Base-by-base conservation (phyloP, 64 coral and sea anemone species). In the Hydrozoanthus tunicans region DNA sequence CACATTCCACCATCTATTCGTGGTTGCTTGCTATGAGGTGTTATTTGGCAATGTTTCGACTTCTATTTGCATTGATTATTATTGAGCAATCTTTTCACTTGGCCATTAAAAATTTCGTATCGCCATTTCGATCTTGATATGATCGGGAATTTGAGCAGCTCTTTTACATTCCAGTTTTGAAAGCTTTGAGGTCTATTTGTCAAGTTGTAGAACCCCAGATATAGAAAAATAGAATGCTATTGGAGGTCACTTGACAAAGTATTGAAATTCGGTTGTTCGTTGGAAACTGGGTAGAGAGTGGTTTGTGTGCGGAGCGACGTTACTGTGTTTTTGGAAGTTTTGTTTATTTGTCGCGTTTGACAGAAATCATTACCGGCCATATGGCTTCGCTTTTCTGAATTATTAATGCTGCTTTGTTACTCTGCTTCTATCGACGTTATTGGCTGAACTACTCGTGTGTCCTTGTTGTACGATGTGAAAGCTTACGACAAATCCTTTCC, bases 391-490 rank as follows among this genome's bases (percentile, higher is more conserved):
- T 56, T 54, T 74, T 74, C 59, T 88, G 83, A 88, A 88, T 88
- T 88, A 88, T 88, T 88, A 59, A 88, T 88, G 84, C 24, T 54
- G 84, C 84, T 88, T 88, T 88, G 84, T 88, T 88, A 59, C 84
- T 3, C 32, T 75, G 4, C 55, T 61, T 55, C 56, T 72, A 56
- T 70, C 70, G 9, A 88, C 74, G 56, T 88, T 75, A 88, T 88
- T 88, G 84, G 84, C 84, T 75, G 74, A 83, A 83, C 7, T 66
- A 53, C 17, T 58, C 7, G 69, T 11, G 14, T 15, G 23, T 67
- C 56, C 53, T 70, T 27, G 83, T 72, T 26, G 32, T 73, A 55
- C 67, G 52, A 57, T 86, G 67, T 73, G 15, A 88, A 88, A 73
- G 10, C 56, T 74, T 75, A 74, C 68, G 61, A 81, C 61, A 58